A percentile compares a stretch with the other conserved stretches of the same genome.
These are phyloP conservation scores for Simalia tracyae DNA, from an alignment of 2,797 vertebrate species.

Conservation along the genomic window DNA sequence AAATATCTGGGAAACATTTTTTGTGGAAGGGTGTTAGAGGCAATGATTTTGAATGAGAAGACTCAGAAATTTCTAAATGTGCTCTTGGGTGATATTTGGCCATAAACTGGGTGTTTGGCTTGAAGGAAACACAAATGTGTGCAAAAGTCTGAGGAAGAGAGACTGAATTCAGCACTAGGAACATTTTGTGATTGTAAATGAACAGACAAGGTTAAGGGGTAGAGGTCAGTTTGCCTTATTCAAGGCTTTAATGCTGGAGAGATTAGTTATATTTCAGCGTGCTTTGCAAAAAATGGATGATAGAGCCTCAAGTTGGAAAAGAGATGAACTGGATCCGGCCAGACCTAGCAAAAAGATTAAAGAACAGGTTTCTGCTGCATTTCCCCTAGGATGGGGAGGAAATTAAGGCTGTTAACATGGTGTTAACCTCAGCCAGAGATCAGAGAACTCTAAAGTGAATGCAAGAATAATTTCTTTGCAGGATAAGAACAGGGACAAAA, in stretches of 20 bases:
- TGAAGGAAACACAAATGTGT: not conserved
- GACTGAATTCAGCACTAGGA: not conserved
- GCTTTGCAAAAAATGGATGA: not conserved
- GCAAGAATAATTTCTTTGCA: constrained; percentile 40
- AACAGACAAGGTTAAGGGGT: not conserved
- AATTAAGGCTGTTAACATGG: not conserved
- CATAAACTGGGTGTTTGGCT: not conserved
- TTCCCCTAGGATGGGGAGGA: not conserved
- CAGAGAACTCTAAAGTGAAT: constrained; percentile 29
- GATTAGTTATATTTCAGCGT: not conserved
- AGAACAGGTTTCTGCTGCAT: not conserved
- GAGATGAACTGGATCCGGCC: not conserved
- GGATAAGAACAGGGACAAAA: constrained; percentile 35
- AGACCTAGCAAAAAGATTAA: not conserved
- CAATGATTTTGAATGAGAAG: not conserved
- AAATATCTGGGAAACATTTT: not conserved
- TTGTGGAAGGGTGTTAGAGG: no score
- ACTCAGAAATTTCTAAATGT: not conserved
- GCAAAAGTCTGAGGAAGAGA: not conserved
- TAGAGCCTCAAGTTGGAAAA: not conserved
- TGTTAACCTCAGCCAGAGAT: not conserved
- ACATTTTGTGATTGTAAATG: not conserved
- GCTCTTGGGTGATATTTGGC: not conserved
- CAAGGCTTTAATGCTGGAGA: not conserved
- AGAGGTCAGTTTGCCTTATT: not conserved